These are phyloP conservation scores for Eugnorisma glareosa DNA, from an alignment of 2,888 invertebrate species.

Conservation along the genomic window DNA sequence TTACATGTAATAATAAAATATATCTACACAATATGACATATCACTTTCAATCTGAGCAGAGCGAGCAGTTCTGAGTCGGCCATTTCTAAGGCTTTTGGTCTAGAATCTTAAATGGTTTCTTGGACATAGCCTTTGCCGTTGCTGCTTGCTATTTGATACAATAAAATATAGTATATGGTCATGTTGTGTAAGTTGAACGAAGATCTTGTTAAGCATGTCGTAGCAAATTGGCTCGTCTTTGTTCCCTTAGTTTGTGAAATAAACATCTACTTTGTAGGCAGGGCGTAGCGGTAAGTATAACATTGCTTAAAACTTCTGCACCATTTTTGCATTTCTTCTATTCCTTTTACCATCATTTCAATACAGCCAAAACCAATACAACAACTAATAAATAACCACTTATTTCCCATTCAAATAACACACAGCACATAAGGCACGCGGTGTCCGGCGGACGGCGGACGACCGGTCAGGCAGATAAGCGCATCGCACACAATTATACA, in stretches of 20 bases:
- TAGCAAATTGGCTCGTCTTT: neutral
- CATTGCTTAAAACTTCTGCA: neutral
- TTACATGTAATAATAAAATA: constrained; percentile 2
- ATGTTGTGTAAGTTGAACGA: neutral
- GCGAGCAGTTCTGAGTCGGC: neutral
- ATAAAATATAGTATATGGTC: neutral
- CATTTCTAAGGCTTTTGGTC: constrained; percentile 36
- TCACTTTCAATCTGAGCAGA: constrained; percentile 20
- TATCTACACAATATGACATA: constrained; percentile 10
- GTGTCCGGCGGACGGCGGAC: constrained; percentile 16
- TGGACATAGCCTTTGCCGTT: neutral
- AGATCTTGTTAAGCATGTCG: constrained; percentile 4
- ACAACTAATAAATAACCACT: neutral
- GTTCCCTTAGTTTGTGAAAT: neutral
- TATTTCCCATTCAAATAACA: constrained; percentile 15
- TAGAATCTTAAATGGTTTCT: constrained; percentile 37
- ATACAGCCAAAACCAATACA: neutral
- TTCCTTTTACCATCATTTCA: neutral
- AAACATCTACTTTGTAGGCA: neutral
- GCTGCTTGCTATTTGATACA: neutral
- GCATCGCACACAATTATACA: constrained; percentile 69
- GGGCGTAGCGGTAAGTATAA: neutral
- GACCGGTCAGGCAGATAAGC: constrained; percentile 32
- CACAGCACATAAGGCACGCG: constrained; percentile 11
- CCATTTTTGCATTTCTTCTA: neutral